These are phyloP conservation scores for Zygaena filipendulae DNA, from an alignment of 2,888 invertebrate species.

Conservation along the genomic window DNA sequence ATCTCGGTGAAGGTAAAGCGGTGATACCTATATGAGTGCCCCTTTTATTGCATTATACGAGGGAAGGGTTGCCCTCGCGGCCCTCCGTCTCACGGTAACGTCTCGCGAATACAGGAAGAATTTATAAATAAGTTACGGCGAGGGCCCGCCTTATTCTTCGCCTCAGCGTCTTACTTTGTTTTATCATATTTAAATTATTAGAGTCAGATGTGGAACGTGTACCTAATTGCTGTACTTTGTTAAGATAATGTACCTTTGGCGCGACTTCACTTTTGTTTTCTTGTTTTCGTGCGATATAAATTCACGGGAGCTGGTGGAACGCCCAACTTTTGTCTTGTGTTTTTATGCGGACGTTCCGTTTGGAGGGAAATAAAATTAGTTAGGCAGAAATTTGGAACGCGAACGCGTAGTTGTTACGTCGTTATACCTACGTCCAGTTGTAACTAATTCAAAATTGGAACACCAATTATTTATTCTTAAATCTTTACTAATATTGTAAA, in stretches of 20 bases:
- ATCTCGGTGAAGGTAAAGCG: constrained; percentile 54
- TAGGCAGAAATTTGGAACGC: constrained; percentile 37
- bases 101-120: constrained; percentile 48
- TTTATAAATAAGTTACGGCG: constrained; percentile 66
- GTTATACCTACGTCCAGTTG: too few relatives aligned
- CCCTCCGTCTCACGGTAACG: constrained; percentile 29
- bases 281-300: constrained; percentile 62
- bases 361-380: constrained; percentile 50
- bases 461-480: too few relatives aligned
- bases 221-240: constrained; percentile 69
- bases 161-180: constrained; percentile 58
- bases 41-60: constrained; percentile 65
- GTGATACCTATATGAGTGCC: constrained; percentile 65
- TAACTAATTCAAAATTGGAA: too few relatives aligned
- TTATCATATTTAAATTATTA: constrained; percentile 70
- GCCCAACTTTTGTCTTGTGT: constrained; percentile 59
- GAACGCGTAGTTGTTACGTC: too few relatives aligned
- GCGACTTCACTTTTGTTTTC: constrained; percentile 67
- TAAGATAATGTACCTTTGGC: constrained; percentile 69
- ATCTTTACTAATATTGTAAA: too few relatives aligned
- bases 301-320: constrained; percentile 45
- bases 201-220: constrained; percentile 69
- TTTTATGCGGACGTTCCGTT: constrained; percentile 56
- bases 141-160: constrained; percentile 55
- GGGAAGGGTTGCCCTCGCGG: constrained; percentile 47